phyloP scores from a whole-genome alignment of 2,888 invertebrate genomes.

The Caprella mutica region DNA sequence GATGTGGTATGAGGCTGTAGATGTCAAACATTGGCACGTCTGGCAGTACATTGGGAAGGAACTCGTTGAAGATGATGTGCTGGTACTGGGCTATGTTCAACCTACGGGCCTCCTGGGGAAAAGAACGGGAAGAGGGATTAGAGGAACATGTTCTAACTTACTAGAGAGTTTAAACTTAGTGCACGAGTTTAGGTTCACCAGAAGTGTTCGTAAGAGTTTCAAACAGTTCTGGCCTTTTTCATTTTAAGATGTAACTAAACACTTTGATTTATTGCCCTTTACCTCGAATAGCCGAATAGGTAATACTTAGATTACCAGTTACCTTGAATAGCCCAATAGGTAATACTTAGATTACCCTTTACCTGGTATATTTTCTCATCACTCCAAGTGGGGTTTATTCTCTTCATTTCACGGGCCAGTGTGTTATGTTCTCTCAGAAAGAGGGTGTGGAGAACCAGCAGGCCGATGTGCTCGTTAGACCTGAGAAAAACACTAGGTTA shows the following conservation, averaged over 20 bases:
- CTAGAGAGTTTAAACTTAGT: too few relatives aligned
- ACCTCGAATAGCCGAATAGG: too few relatives aligned
- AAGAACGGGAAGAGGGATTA: too few relatives aligned
- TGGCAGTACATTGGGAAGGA: conserved; percentile 19
- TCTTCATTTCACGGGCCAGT: conserved; percentile 9
- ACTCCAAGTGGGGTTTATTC: conserved; percentile 22
- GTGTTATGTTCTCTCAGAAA: conserved; percentile 29
- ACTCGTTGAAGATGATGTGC: conserved; percentile 21
- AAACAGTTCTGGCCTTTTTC: too few relatives aligned
- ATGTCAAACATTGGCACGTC: conserved; percentile 3
- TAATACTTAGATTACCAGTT: too few relatives aligned
- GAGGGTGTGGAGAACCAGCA: conserved; percentile 15
- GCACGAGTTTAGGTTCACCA: too few relatives aligned
- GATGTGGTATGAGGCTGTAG: too few relatives aligned
- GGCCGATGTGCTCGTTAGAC: conserved; percentile 20
- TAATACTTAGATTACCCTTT: not conserved
- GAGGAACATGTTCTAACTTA: too few relatives aligned
- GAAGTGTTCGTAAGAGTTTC: too few relatives aligned
- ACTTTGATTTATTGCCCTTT: too few relatives aligned
- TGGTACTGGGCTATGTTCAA: conserved; percentile 32
- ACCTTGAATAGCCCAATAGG: too few relatives aligned
- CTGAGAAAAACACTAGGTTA: conserved; percentile 6
- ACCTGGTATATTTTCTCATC: conserved; percentile 28
- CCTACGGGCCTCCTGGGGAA: conserved; percentile 27
- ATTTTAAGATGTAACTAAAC: too few relatives aligned